Conservation (phyloP, 2,113 vertebrate species). For the Antechinus flavipes region DNA sequence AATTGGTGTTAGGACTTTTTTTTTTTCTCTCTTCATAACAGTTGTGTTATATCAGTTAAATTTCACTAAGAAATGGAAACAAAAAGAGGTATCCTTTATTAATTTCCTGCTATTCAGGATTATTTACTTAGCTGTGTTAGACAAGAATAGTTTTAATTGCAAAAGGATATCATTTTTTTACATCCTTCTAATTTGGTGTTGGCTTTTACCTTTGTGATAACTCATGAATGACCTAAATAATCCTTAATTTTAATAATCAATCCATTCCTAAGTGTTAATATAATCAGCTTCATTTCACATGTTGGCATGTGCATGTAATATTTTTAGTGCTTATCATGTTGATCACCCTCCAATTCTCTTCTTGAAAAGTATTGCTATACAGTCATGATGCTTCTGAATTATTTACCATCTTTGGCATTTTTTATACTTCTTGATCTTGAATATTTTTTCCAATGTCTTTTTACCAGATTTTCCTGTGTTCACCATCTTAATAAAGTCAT, state of each 20-base stretch:
- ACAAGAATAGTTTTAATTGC: background rate
- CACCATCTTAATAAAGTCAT: background rate
- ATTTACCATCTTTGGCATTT: background rate
- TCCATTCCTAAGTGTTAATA: background rate
- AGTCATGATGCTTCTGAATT: background rate
- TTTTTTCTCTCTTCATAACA: background rate
- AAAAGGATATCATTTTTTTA: background rate
- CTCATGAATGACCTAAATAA: background rate
- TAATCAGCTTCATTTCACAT: background rate
- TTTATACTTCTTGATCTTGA: background rate
- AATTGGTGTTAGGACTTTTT: background rate
- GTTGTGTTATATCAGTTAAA: background rate
- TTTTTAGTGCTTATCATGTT: background rate
- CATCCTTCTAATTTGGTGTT: background rate
- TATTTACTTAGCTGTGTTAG: background rate
- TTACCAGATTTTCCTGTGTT: background rate
- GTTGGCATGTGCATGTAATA: background rate
- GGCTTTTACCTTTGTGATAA: background rate
- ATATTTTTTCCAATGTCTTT: background rate
- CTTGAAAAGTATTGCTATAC: background rate
- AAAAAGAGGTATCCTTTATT: background rate
- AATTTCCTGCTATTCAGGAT: background rate
- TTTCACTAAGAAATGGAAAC: background rate
- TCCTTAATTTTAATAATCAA: background rate
- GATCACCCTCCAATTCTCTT: background rate